Evolutionary conservation across 1,140 invertebrate species (phyloP).

Genomic region (Bathynomus jamesi): DNA sequence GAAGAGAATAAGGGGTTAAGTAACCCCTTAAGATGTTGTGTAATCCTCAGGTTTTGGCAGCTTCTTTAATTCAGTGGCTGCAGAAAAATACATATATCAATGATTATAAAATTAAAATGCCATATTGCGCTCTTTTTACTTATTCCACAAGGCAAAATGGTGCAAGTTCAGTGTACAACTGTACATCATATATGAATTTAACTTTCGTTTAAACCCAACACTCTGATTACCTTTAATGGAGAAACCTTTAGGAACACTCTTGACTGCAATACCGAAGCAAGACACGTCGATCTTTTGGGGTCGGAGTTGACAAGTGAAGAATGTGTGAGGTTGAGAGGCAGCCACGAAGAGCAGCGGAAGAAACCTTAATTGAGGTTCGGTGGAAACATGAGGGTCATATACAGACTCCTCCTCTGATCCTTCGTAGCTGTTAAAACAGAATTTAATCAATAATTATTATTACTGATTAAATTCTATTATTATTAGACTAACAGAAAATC

Average conservation of each 20-base stretch:
- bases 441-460: too few relatives aligned
- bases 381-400: constrained; percentile 6
- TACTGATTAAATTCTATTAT: too few relatives aligned
- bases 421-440: constrained; percentile 35
- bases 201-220: too few relatives aligned
- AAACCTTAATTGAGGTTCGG: constrained; percentile 11
- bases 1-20: too few relatives aligned
- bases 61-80: constrained; percentile 20
- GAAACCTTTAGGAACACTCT: constrained; percentile 34
- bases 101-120: background rate
- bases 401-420: constrained; percentile 39
- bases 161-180: too few relatives aligned
- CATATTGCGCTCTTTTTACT: too few relatives aligned
- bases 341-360: constrained; percentile 50
- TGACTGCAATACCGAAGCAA: constrained; percentile 46
- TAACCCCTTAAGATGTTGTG: too few relatives aligned
- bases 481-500: too few relatives aligned
- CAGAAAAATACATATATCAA: background rate
- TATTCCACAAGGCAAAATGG: too few relatives aligned
- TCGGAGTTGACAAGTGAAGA: constrained; percentile 50
- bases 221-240: constrained; percentile 36
- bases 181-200: too few relatives aligned
- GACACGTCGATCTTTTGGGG: constrained; percentile 50
- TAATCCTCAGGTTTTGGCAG: constrained; percentile 38
- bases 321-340: constrained; percentile 59